Percentiles rank a stretch among this genome's conserved stretches.
phyloP scores from a whole-genome alignment of 2,113 vertebrate genomes.

The Oceanites oceanicus region DNA sequence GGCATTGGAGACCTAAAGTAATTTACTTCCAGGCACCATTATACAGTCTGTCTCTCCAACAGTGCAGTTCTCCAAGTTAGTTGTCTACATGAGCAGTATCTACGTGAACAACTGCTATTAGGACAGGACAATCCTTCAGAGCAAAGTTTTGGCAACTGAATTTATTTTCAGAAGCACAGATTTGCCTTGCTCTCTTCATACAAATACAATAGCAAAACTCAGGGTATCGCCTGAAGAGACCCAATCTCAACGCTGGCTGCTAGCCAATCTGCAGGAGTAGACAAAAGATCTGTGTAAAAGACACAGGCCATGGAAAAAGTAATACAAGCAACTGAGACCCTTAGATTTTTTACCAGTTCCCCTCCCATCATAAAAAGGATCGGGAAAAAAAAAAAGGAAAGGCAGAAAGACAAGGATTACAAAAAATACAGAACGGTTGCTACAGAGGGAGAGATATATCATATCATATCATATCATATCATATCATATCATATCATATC shows the following conservation, averaged over 20 bases:
- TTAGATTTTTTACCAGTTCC: background rate
- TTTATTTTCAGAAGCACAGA: background rate
- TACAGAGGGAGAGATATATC: background rate
- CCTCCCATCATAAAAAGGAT: background rate
- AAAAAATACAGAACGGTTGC: background rate
- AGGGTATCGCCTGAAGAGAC: background rate
- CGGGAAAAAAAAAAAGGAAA: background rate
- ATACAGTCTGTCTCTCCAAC: rapidly evolving
- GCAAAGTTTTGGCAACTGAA: background rate
- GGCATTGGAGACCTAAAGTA: background rate
- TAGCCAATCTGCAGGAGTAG: background rate
- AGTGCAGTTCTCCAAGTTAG: background rate
- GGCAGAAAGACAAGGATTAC: background rate
- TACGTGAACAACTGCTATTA: rapidly evolving
- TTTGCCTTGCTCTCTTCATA: background rate
- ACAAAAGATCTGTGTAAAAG: background rate
- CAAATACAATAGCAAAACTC: background rate
- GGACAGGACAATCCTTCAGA: background rate
- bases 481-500: too few relatives aligned
- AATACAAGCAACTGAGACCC: background rate
- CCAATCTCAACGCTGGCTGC: rapidly evolving
- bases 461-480: background rate
- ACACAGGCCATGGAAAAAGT: background rate
- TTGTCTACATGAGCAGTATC: background rate
- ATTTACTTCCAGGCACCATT: background rate